Percentiles rank a stretch among this genome's conserved stretches.
Conservation (phyloP, 2,113 vertebrate genomes). For the Nyctereutes procyonoides region DNA sequence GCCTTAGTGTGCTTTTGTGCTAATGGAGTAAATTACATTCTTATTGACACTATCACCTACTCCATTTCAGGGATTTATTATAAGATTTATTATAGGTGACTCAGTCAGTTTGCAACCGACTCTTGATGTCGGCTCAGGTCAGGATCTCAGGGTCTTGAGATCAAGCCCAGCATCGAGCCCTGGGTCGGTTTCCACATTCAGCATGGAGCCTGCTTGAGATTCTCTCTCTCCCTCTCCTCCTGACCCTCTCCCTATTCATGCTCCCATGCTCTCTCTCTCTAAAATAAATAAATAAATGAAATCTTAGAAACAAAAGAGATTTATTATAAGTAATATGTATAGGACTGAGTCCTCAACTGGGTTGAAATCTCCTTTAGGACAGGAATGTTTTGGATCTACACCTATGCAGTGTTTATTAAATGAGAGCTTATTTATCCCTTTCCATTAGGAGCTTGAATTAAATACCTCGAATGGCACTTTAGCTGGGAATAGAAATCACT, state of each 20-base stretch:
- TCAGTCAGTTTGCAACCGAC: neutral
- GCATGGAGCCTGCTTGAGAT: neutral
- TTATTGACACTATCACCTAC: neutral
- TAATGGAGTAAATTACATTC: neutral
- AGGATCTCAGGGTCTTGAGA: neutral
- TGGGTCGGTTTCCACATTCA: neutral
- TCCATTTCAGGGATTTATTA: neutral
- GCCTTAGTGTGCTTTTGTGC: neutral
- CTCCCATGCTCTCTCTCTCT: neutral
- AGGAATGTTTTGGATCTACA: neutral
- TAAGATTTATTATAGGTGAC: neutral
- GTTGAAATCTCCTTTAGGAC: neutral
- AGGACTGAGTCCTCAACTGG: neutral
- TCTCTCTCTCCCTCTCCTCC: neutral
- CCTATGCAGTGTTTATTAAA: neutral
- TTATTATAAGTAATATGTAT: neutral
- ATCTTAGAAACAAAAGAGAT: neutral
- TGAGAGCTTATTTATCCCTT: neutral
- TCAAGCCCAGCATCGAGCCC: neutral
- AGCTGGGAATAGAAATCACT: slow-evolving; percentile 38
- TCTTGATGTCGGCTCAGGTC: neutral
- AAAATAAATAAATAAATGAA: neutral
- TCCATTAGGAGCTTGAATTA: neutral
- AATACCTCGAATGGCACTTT: neutral
- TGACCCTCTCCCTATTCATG: neutral